Conservation (phyloP, 2,797 vertebrate genomes). For the Clamator glandarius region DNA sequence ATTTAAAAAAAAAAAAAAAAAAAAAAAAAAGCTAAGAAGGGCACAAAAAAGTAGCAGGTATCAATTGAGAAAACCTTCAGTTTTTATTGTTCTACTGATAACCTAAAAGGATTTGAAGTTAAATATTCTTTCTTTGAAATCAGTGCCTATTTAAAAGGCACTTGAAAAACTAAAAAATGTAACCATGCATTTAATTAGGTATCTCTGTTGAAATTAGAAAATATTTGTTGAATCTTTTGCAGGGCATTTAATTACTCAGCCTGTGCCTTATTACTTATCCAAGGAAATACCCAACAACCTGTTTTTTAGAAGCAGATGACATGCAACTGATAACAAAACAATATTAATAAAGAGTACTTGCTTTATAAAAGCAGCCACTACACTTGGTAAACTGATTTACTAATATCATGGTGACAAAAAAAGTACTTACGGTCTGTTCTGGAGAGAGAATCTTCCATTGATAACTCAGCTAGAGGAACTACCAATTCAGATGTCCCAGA, state of each 20-base stretch:
- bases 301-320: neutral
- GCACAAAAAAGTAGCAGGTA: neutral
- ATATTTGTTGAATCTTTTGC: neutral
- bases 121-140: neutral
- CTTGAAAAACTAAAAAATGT: neutral
- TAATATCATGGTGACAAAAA: neutral
- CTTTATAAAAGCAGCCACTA: neutral
- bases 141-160: neutral
- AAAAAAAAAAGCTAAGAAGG: neutral
- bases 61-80: neutral
- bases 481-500: constrained; percentile 81
- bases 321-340: neutral
- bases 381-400: neutral
- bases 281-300: neutral
- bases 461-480: constrained; percentile 83
- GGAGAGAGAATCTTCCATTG: constrained; percentile 83
- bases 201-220: neutral
- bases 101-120: neutral
- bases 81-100: neutral
- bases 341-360: neutral
- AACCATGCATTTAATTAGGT: neutral
- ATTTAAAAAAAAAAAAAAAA: neutral
- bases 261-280: neutral
- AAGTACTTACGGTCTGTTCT: constrained; percentile 78
- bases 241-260: neutral